Evolutionary conservation across 1,140 invertebrate species (phyloP).

Genomic region (Megalopta genalis): DNA sequence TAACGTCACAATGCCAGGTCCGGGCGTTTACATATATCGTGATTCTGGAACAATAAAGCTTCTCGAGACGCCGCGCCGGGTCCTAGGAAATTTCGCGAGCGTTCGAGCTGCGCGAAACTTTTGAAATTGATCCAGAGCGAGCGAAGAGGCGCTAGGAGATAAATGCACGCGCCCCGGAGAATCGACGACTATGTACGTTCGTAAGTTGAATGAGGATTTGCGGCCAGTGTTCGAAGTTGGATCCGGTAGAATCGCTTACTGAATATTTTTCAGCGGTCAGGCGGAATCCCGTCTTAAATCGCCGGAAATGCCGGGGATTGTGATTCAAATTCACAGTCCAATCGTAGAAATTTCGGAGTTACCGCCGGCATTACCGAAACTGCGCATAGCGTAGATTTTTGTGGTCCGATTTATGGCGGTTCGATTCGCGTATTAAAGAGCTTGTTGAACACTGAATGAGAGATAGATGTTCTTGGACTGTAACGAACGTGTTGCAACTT

Average conservation of each 20-base stretch:
- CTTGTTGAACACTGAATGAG: too few relatives aligned
- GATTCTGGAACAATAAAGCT: constrained; percentile 1
- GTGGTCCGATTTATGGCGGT: too few relatives aligned
- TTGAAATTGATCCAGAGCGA: constrained; percentile 8
- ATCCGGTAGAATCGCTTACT: neutral
- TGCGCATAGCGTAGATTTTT: too few relatives aligned
- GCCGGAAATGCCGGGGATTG: neutral
- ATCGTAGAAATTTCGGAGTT: neutral
- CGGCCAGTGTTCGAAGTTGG: neutral
- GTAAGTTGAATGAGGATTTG: constrained; percentile 34
- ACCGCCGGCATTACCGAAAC: neutral
- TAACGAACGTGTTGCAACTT: too few relatives aligned
- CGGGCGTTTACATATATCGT: neutral
- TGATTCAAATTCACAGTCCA: constrained; percentile 3
- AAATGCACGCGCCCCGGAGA: constrained; percentile 15
- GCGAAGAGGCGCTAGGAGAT: neutral
- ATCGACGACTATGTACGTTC: constrained; percentile 24
- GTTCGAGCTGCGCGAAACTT: constrained; percentile 4
- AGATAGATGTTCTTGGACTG: too few relatives aligned
- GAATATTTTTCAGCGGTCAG: constrained; percentile 1
- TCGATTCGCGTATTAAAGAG: too few relatives aligned
- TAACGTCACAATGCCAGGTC: neutral
- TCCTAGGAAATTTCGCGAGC: constrained; percentile 7
- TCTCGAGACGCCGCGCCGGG: neutral
- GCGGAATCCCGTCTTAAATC: constrained; percentile 19